A percentile compares a stretch with the other conserved stretches of the same genome.
phyloP scores from a whole-genome alignment of 2,797 vertebrate genomes.

The Phalloptychus januarius region DNA sequence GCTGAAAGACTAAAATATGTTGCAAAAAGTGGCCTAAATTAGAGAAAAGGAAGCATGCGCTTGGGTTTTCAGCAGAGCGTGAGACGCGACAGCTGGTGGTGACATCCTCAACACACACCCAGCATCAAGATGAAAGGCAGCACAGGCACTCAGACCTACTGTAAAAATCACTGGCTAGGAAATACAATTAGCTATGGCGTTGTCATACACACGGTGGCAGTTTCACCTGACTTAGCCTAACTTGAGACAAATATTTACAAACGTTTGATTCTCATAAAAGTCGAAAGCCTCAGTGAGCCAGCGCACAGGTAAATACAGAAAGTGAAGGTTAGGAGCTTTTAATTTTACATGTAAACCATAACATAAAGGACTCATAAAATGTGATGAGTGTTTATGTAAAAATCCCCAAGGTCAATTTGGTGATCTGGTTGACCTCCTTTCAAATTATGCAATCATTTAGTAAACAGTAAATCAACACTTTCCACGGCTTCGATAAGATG shows the following conservation, averaged over 20 bases:
- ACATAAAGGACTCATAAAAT: constrained; percentile 13
- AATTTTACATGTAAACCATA: constrained; percentile 22
- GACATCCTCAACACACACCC: constrained; percentile 44
- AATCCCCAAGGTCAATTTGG: constrained; percentile 42
- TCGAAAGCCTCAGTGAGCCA: constrained; percentile 20
- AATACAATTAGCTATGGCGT: constrained; percentile 41
- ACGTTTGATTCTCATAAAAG: constrained; percentile 19
- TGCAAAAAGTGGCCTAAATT: neutral
- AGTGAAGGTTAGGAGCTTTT: neutral
- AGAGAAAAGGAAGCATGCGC: neutral
- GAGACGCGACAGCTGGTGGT: constrained; percentile 45
- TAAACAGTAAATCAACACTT: constrained; percentile 56
- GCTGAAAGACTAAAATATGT: neutral
- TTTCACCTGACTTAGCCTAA: constrained; percentile 32
- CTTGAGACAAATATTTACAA: constrained; percentile 36
- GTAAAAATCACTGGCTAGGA: constrained; percentile 47
- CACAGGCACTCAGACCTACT: constrained; percentile 30
- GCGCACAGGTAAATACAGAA: constrained; percentile 11
- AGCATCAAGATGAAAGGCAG: constrained; percentile 27
- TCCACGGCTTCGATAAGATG: constrained; percentile 34
- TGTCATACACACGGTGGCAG: constrained; percentile 30
- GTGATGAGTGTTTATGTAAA: constrained; percentile 10
- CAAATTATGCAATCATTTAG: constrained; percentile 44
- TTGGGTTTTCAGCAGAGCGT: constrained; percentile 21
- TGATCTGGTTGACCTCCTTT: constrained; percentile 11